These are phyloP conservation scores for Gnatocerus cornutus DNA, from an alignment of 2,888 invertebrate genomes.

Conservation along the genomic window DNA sequence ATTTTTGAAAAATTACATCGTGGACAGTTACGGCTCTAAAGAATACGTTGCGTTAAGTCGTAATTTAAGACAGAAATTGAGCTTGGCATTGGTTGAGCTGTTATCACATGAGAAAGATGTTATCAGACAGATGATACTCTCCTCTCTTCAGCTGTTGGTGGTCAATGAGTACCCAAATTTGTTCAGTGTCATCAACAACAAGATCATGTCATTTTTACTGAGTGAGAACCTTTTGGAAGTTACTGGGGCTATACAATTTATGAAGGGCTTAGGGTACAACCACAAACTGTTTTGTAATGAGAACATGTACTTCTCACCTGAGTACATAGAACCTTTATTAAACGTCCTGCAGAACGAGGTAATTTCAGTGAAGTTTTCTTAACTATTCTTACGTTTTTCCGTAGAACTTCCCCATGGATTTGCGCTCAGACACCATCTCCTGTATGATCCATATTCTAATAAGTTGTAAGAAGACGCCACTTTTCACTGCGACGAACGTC, in stretches of 20 bases:
- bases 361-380: not conserved
- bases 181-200: conserved; percentile 44
- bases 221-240: conserved; percentile 50
- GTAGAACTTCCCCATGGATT: conserved; percentile 36
- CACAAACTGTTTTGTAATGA: conserved; percentile 43
- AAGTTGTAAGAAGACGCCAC: conserved; percentile 34
- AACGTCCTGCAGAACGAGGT: conserved; percentile 54
- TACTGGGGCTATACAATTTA: conserved; percentile 52
- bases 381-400: conserved; percentile 13
- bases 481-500: conserved; percentile 30
- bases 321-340: conserved; percentile 55
- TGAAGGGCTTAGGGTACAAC: conserved; percentile 52
- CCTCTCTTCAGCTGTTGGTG: conserved; percentile 35
- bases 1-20: conserved; percentile 57
- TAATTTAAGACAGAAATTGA: conserved; percentile 39
- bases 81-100: conserved; percentile 48
- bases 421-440: conserved; percentile 36
- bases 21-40: conserved; percentile 41
- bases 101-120: conserved; percentile 34
- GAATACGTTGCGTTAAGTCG: conserved; percentile 38
- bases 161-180: conserved; percentile 45
- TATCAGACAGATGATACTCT: conserved; percentile 41
- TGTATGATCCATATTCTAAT: conserved; percentile 46
- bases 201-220: conserved; percentile 52
- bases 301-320: conserved; percentile 48